phyloP scores from a whole-genome alignment of 2,797 vertebrate species.

The Betta splendens region DNA sequence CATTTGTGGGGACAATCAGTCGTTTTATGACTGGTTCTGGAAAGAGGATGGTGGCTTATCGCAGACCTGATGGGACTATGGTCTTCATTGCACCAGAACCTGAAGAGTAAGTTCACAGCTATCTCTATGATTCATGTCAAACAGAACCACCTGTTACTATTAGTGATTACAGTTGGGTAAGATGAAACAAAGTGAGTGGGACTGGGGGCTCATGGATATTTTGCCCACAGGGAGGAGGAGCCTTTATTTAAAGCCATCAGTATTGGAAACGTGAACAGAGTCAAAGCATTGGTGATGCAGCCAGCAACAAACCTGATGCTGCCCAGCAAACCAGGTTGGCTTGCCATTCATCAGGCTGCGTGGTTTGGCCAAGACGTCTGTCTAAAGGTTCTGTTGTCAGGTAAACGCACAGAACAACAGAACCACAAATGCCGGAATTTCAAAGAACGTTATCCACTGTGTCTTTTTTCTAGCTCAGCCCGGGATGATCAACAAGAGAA shows the following conservation, averaged over 20 bases:
- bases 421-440: not conserved
- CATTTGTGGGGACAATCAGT: constrained; percentile 62
- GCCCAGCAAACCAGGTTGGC: constrained; percentile 57
- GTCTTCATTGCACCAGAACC: constrained; percentile 63
- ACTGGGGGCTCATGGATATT: not conserved
- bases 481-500: constrained; percentile 84
- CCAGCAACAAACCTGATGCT: constrained; percentile 58
- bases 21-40: constrained; percentile 76
- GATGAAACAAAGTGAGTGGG: no score
- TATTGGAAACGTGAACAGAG: constrained; percentile 36
- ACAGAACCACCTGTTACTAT: not conserved
- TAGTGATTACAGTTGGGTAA: no score
- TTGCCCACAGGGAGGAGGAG: constrained; percentile 66
- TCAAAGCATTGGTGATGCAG: constrained; percentile 21
- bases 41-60: constrained; percentile 83
- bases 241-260: constrained; percentile 71
- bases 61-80: constrained; percentile 76
- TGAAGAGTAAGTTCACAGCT: constrained; percentile 66
- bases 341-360: constrained; percentile 60
- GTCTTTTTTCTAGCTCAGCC: constrained; percentile 81
- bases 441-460: not conserved
- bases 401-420: constrained; percentile 27
- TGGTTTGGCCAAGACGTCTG: constrained; percentile 53
- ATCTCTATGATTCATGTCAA: not conserved
- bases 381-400: constrained; percentile 55